phyloP scores from a whole-genome alignment of 2,113 vertebrate genomes.

The Rhinichthys klamathensis region DNA sequence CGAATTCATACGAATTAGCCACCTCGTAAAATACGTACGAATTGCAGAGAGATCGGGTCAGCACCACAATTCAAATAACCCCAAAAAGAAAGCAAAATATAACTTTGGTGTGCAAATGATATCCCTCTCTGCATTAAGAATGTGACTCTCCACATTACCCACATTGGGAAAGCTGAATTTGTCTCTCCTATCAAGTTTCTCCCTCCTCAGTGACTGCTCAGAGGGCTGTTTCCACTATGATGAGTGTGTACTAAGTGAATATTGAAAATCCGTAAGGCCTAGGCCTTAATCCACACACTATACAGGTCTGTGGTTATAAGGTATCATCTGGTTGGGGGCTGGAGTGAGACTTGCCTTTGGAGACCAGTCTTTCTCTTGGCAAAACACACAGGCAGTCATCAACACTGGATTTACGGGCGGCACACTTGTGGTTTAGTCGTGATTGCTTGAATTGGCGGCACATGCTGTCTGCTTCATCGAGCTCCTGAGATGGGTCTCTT shows the following conservation, averaged over 20 bases:
- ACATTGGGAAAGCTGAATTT: constrained; percentile 12
- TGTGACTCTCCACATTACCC: constrained; percentile 21
- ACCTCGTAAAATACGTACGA: too few relatives aligned
- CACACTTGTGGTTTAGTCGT: constrained; percentile 69
- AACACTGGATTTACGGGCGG: constrained; percentile 71
- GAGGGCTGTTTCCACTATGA: constrained; percentile 34
- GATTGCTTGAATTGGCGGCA: constrained; percentile 73
- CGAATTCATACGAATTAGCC: too few relatives aligned
- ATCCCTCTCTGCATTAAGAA: constrained; percentile 29
- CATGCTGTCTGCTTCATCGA: constrained; percentile 54
- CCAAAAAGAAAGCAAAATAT: constrained; percentile 20
- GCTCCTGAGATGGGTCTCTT: constrained; percentile 59
- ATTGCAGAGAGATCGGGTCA: too few relatives aligned
- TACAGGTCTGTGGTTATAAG: constrained; percentile 10
- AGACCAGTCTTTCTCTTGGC: constrained; percentile 64
- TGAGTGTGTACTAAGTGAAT: constrained; percentile 41
- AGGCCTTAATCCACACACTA: constrained; percentile 9
- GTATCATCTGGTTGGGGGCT: constrained; percentile 41
- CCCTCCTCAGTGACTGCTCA: constrained; percentile 15
- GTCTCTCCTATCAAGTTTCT: constrained; percentile 3
- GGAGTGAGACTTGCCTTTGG: constrained; percentile 31
- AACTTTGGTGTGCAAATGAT: constrained; percentile 54
- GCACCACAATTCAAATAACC: background rate
- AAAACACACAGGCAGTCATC: constrained; percentile 68
- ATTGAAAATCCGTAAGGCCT: constrained; percentile 34